These are phyloP conservation scores for Brotogeris chrysoptera DNA, from an alignment of 2,797 vertebrate species.

Conservation along the genomic window DNA sequence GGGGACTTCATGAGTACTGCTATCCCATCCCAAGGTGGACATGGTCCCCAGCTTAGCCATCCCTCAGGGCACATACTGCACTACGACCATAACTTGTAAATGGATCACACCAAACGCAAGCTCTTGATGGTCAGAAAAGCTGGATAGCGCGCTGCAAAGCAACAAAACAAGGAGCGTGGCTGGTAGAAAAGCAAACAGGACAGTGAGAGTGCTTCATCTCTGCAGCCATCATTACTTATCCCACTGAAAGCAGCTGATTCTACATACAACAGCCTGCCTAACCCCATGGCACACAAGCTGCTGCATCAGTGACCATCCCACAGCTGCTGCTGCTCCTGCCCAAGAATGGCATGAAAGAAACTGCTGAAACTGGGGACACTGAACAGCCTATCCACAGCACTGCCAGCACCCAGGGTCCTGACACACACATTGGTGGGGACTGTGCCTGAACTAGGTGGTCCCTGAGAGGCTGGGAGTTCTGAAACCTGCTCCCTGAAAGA, in stretches of 20 bases:
- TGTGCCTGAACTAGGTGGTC: background rate
- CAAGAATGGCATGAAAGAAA: rapidly evolving
- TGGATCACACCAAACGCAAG: background rate
- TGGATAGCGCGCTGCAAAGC: background rate
- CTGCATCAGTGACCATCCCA: background rate
- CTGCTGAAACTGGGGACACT: background rate
- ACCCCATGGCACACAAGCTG: background rate
- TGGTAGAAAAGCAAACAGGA: background rate
- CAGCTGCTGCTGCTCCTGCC: background rate
- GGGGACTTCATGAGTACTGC: rapidly evolving
- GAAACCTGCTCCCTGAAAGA: background rate
- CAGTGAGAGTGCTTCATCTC: background rate
- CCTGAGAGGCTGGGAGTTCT: background rate
- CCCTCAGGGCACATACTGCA: rapidly evolving
- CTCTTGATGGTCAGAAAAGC: background rate
- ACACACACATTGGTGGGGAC: rapidly evolving
- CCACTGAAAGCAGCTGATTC: background rate
- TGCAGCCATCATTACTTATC: background rate
- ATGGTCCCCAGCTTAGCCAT: background rate
- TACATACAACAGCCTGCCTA: background rate
- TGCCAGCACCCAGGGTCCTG: background rate
- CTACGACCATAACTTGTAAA: background rate
- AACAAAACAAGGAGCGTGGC: background rate
- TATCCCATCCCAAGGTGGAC: rapidly evolving
- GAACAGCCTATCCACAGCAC: background rate